A percentile compares a stretch with the other conserved stretches of the same genome.
Evolutionary conservation across 2,113 vertebrate genomes (phyloP).

Genomic region (Hyperopisus bebe): DNA sequence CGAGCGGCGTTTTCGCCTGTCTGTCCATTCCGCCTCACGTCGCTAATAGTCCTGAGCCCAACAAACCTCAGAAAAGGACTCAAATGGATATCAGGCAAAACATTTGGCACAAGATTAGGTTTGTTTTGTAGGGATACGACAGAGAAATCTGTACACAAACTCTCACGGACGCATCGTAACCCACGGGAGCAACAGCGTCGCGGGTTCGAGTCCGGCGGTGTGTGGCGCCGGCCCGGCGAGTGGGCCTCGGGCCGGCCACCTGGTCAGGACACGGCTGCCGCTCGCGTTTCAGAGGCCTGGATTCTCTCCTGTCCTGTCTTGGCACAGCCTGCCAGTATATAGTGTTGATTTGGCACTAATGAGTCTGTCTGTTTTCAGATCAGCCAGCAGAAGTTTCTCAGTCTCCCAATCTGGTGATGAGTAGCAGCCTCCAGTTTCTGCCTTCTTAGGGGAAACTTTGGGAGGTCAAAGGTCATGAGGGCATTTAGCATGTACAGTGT

Average conservation of each 20-base stretch:
- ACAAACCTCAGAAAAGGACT: background rate
- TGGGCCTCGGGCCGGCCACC: background rate
- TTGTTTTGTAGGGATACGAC: slow-evolving; percentile 7
- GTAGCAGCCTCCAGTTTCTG: background rate
- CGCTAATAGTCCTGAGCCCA: background rate
- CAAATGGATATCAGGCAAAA: background rate
- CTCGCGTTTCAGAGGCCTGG: background rate
- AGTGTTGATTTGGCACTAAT: slow-evolving; percentile 9
- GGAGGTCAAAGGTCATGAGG: background rate
- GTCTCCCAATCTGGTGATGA: slow-evolving; percentile 5
- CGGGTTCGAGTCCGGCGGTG: background rate
- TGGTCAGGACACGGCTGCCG: background rate
- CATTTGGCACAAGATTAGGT: slow-evolving; percentile 9
- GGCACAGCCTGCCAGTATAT: background rate
- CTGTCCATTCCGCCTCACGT: background rate
- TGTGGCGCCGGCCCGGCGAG: background rate
- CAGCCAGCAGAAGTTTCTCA: slow-evolving; percentile 1
- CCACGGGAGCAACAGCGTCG: background rate
- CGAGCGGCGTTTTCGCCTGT: background rate
- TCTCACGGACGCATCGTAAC: background rate
- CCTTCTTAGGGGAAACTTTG: background rate
- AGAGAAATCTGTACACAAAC: background rate
- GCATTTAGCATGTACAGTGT: background rate
- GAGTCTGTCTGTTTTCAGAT: slow-evolving; percentile 5
- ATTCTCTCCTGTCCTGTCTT: background rate